Percentiles rank a stretch among this genome's conserved stretches.
Evolutionary conservation across 2,888 invertebrate genomes (phyloP).

Genomic region (Drosophila leonis): DNA sequence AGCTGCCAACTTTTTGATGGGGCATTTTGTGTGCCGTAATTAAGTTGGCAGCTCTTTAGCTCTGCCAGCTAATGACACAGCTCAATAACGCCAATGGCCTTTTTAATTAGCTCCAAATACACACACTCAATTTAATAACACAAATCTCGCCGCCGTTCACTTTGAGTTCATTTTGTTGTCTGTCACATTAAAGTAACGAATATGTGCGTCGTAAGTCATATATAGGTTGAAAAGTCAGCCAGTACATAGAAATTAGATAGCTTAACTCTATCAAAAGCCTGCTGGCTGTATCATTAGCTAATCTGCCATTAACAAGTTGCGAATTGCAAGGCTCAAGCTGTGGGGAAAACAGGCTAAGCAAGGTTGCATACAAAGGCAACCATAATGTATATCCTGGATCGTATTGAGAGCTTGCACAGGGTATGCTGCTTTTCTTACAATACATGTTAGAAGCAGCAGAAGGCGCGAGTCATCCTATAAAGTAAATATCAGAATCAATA

Average conservation of each 20-base stretch:
- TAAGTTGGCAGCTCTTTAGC: conserved; percentile 45
- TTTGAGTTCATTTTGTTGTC: neutral
- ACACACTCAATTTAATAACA: neutral
- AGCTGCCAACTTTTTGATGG: conserved; percentile 16
- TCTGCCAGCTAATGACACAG: conserved; percentile 22
- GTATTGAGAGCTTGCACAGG: too few species aligned
- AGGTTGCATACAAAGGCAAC: too few species aligned
- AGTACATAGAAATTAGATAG: neutral
- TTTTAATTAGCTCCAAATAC: conserved; percentile 6
- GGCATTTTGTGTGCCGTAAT: conserved; percentile 29
- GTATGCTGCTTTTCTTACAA: too few species aligned
- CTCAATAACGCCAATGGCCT: conserved; percentile 3
- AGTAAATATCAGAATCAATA: too few species aligned
- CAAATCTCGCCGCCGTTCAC: neutral
- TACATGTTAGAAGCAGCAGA: too few species aligned
- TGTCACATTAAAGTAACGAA: neutral
- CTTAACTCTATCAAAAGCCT: neutral
- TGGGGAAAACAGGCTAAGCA: too few species aligned
- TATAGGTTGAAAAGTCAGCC: neutral
- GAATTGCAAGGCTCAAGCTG: too few species aligned
- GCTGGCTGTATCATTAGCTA: too few species aligned
- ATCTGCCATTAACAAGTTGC: too few species aligned
- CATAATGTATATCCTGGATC: too few species aligned
- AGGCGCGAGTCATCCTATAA: too few species aligned
- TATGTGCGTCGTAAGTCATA: too few species aligned